Evolutionary conservation across 2,113 vertebrate genomes (phyloP), one percentile per base, ranked within the genome.

Genomic region (Chamaetylas fuelleborni): DNA sequence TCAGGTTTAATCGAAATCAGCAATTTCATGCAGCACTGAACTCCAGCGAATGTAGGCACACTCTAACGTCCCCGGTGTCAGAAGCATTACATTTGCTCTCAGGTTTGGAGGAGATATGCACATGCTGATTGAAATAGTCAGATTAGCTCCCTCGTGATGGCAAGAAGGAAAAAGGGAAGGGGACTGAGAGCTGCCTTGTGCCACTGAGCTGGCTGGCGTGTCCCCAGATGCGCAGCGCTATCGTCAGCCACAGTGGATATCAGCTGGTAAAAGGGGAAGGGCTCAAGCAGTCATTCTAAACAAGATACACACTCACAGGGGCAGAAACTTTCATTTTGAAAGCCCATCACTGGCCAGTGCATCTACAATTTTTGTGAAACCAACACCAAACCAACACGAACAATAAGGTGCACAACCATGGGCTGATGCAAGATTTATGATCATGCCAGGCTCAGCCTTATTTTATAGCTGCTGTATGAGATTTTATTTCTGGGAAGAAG

Each of bases 401-500:
- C 34, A 80, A 62, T 70, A 83, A 83, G 3, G 66, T 14, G 3
- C 71, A 64, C 67, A 95, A 88, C 72, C 57, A 36, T 19, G 64
- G 90, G 66, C 71, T 69, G 86, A 82, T 43, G 65, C 58, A 71
- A 91, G 88, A 97, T 95, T 94, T 97, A 97, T 12, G 43, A 64
- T 48, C 54, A 4, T 36, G 67, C 42, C 17, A 48, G 76, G 34
- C 65, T 72, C 76, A 85, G 69, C 51, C 77, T 95, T 94, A 95
- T 95, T 97, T 97, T 97, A 97, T 80, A 96, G 93, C 74, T 96
- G 86, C 93, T 95, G 94, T 95, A 84, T 67, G 93, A 98, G 87
- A 96, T 96, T 97, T 97, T 96, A 97, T 97, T 98, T 97, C 95
- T 96, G 89, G 91, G 94, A 97, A 97, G 97, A 97, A 93, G 81